phyloP scores from a whole-genome alignment of 2,888 invertebrate species.

The Pristionchus fissidentatus region DNA sequence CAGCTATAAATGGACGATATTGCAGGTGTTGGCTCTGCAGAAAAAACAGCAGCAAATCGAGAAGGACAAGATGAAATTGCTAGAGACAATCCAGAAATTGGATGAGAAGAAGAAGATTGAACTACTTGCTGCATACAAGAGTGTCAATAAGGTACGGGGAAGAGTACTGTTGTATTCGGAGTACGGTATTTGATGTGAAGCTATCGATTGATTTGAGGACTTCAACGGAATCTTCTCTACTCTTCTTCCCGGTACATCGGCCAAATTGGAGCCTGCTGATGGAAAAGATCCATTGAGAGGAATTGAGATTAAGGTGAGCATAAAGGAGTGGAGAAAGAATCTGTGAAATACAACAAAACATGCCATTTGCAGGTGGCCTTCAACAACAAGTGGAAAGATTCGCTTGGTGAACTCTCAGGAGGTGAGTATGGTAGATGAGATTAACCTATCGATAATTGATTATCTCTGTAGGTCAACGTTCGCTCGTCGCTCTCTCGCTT shows the following conservation, averaged over 20 bases:
- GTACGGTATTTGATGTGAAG: not conserved
- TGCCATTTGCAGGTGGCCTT: constrained; percentile 84
- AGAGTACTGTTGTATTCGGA: not conserved
- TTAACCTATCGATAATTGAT: not conserved
- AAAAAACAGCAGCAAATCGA: constrained; percentile 84
- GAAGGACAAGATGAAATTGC: constrained; percentile 84
- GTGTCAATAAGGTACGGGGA: constrained; percentile 84
- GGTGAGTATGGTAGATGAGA: constrained; percentile 81
- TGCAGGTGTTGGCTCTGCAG: constrained; percentile 83
- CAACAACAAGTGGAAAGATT: constrained; percentile 95
- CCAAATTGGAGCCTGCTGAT: constrained; percentile 85
- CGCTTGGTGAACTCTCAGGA: constrained; percentile 93
- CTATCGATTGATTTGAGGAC: constrained; percentile 79
- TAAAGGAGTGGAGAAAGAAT: constrained; percentile 47
- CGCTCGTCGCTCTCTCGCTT: constrained; percentile 93
- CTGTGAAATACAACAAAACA: constrained; percentile 36
- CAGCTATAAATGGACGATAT: constrained; percentile 77
- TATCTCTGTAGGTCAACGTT: constrained; percentile 75
- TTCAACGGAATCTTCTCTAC: constrained; percentile 94
- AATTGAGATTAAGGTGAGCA: constrained; percentile 41
- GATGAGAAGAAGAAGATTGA: constrained; percentile 92
- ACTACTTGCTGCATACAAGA: constrained; percentile 85
- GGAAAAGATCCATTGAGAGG: constrained; percentile 77
- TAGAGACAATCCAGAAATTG: constrained; percentile 87
- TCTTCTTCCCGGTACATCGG: constrained; percentile 90